phyloP scores from a whole-genome alignment of 2,113 vertebrate species.

The Otus sunia region DNA sequence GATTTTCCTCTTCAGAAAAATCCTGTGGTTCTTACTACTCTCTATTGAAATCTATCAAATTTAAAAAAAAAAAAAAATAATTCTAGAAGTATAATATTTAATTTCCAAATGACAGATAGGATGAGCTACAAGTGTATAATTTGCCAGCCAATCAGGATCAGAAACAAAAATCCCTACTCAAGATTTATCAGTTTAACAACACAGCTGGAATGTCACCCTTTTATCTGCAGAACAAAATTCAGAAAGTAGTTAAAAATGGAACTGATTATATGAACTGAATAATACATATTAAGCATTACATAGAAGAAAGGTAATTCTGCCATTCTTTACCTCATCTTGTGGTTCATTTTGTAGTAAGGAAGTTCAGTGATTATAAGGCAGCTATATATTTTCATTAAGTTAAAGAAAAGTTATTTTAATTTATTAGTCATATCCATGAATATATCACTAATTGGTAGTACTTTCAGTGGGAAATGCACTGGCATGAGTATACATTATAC shows the following conservation, averaged over 20 bases:
- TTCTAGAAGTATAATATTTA: neutral
- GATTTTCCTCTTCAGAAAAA: neutral
- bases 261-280: neutral
- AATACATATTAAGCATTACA: neutral
- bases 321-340: neutral
- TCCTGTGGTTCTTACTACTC: neutral
- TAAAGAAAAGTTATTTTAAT: neutral
- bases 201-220: neutral
- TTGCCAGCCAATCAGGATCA: rapidly evolving
- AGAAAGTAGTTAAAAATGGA: neutral
- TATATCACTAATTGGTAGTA: neutral
- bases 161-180: neutral
- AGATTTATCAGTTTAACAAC: neutral
- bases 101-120: neutral
- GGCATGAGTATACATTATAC: neutral
- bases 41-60: neutral
- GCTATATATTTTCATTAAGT: neutral
- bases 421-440: neutral
- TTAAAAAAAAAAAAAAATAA: neutral
- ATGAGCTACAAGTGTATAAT: neutral
- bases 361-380: neutral
- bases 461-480: neutral
- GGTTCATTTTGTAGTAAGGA: neutral
- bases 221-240: neutral
- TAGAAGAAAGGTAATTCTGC: neutral